phyloP scores from a whole-genome alignment of 64 coral and sea anemone species.

The Pocillopora damicornis region DNA sequence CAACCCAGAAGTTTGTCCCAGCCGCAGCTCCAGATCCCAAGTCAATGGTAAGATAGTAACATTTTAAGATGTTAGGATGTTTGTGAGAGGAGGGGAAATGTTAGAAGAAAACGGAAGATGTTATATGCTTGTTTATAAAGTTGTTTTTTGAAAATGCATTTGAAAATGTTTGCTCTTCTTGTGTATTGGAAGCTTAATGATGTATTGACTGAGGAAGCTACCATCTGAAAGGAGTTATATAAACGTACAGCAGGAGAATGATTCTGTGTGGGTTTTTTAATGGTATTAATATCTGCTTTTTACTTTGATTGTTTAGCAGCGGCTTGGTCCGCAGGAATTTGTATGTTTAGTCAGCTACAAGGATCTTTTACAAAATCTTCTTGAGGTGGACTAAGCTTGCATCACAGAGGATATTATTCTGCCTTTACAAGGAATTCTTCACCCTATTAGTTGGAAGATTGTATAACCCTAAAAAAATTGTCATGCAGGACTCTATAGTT shows the following conservation, averaged over 20 bases:
- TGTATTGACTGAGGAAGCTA: no score
- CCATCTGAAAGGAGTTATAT: no score
- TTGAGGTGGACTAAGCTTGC: slow-evolving; percentile 39
- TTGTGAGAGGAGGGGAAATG: no score
- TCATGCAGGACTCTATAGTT: background rate
- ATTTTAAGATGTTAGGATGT: background rate
- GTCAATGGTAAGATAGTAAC: slow-evolving; percentile 67
- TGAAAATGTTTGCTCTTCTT: no score
- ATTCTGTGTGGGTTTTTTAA: background rate
- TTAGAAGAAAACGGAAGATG: no score
- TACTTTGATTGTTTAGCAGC: slow-evolving; percentile 57
- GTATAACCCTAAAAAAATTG: background rate
- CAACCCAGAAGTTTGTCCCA: slow-evolving; percentile 84
- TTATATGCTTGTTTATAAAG: no score
- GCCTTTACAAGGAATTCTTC: background rate
- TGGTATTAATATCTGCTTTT: background rate
- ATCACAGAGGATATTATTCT: background rate
- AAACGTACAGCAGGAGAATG: no score
- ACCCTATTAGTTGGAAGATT: background rate
- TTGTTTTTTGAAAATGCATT: no score
- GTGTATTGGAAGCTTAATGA: no score
- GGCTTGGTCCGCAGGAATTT: slow-evolving; percentile 77
- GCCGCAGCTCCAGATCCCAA: slow-evolving; percentile 80
- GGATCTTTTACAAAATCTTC: slow-evolving; percentile 67
- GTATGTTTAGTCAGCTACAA: slow-evolving; percentile 78